Conservation (phyloP, 2,888 invertebrate genomes). For the Nephrotoma flavescens region DNA sequence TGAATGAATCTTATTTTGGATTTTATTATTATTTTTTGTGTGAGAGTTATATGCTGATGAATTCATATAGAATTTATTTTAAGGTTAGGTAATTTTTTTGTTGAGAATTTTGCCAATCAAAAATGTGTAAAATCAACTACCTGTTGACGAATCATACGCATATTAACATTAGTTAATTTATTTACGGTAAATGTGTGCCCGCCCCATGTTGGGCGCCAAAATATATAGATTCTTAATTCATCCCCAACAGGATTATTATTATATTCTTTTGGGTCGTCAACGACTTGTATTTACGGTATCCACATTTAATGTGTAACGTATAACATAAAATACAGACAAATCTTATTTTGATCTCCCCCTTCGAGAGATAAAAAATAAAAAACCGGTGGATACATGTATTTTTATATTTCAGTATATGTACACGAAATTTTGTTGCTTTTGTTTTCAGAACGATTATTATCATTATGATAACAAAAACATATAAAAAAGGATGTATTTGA, state of each 20-base stretch:
- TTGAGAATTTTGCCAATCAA: neutral
- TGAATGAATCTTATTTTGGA: conserved; percentile 1
- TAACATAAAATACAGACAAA: neutral
- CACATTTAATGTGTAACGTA: neutral
- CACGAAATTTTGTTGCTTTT: neutral
- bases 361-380: neutral
- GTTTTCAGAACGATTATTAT: neutral
- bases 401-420: neutral
- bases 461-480: neutral
- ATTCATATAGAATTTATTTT: neutral
- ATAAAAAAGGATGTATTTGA: neutral
- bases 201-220: neutral
- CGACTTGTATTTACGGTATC: neutral
- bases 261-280: neutral
- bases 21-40: neutral
- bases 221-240: neutral
- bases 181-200: neutral
- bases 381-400: neutral
- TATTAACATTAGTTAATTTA: neutral
- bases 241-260: neutral
- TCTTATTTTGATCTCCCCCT: neutral
- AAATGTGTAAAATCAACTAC: neutral
- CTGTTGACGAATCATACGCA: neutral
- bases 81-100: neutral
- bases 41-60: neutral